Conservation (phyloP, 2,797 vertebrate genomes). For the Lates japonicus region DNA sequence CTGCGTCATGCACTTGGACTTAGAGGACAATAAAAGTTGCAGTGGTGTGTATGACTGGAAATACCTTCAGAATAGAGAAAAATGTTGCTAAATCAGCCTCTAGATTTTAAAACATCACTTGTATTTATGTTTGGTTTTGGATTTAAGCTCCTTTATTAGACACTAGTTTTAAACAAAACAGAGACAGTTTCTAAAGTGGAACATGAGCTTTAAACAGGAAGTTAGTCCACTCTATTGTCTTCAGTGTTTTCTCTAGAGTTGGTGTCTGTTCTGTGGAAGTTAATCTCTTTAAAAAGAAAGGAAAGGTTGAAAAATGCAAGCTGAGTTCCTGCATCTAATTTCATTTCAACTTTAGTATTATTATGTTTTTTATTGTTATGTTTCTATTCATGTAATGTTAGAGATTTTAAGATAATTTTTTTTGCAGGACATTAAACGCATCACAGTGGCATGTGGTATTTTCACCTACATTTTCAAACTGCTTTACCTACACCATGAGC, state of each 20-base stretch:
- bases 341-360: neutral
- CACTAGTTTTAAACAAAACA: neutral
- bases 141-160: neutral
- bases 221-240: conserved; percentile 19
- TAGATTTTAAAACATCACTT: too few relatives aligned
- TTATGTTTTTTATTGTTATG: neutral
- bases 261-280: conserved; percentile 1
- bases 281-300: neutral
- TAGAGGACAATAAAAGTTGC: neutral
- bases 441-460: neutral
- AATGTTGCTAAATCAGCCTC: too few relatives aligned
- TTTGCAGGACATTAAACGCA: neutral
- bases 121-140: neutral
- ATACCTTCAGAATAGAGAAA: too few relatives aligned
- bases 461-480: neutral
- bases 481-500: neutral
- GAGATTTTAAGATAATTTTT: neutral
- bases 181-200: neutral
- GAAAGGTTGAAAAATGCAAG: neutral
- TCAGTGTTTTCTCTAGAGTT: neutral
- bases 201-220: conserved; percentile 22
- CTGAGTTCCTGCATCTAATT: neutral
- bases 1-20: neutral
- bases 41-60: neutral
- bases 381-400: neutral